Conservation (phyloP, 2,797 vertebrate genomes). For the Gadopsis bispinosus region DNA sequence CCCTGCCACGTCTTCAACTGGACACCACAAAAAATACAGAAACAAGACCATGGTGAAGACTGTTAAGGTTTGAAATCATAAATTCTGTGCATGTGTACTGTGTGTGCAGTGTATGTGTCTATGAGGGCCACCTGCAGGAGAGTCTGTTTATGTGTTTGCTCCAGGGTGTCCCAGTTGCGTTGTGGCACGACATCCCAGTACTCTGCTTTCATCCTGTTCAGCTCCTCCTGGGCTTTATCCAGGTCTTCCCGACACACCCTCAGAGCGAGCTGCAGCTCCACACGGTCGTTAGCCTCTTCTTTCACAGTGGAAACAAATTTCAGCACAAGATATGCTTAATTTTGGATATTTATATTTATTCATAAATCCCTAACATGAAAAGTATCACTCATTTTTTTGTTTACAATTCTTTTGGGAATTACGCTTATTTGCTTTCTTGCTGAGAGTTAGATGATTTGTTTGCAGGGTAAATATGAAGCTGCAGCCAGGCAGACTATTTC, state of each 20-base stretch:
- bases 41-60: neutral
- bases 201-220: constrained; percentile 84
- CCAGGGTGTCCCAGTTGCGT: constrained; percentile 85
- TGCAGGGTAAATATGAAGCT: neutral
- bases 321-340: neutral
- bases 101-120: neutral
- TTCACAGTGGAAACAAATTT: constrained; percentile 48
- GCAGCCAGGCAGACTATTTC: neutral
- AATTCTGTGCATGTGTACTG: neutral
- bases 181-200: constrained; percentile 88
- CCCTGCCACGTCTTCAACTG: constrained; percentile 82
- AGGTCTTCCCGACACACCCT: constrained; percentile 86
- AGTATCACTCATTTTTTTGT: neutral
- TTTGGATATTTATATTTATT: neutral
- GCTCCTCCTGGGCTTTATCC: constrained; percentile 84
- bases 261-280: constrained; percentile 85
- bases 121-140: constrained; percentile 79
- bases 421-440: neutral
- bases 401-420: neutral
- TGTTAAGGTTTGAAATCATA: neutral
- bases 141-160: constrained; percentile 78
- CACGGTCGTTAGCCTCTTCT: constrained; percentile 77
- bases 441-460: neutral
- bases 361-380: neutral
- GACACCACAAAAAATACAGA: neutral